A percentile compares a stretch with the other conserved stretches of the same genome.
Conservation (phyloP, 2,888 invertebrate genomes). For the Brenthis hecate region DNA sequence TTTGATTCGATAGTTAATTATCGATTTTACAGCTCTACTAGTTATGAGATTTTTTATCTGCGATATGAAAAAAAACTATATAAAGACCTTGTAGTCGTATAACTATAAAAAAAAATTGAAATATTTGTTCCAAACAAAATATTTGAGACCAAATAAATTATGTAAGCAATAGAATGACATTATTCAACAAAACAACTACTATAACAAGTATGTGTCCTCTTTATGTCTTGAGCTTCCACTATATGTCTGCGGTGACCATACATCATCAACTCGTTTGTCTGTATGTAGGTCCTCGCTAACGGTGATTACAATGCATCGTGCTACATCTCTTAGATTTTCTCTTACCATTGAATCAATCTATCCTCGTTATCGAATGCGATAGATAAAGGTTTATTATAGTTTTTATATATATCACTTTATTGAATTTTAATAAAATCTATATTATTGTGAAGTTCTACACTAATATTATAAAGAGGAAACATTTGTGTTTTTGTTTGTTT, state of each 20-base stretch:
- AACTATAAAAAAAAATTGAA: too few relatives aligned
- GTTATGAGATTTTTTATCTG: too few relatives aligned
- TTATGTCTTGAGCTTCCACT: slow-evolving; percentile 48
- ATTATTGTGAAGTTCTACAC: too few relatives aligned
- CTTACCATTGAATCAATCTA: slow-evolving; percentile 5
- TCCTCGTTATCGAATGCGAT: not conserved
- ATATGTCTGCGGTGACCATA: slow-evolving; percentile 52
- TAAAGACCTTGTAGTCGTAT: too few relatives aligned
- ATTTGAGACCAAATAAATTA: slow-evolving; percentile 9
- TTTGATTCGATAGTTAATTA: too few relatives aligned
- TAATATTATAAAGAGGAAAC: too few relatives aligned
- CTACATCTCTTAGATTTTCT: slow-evolving; percentile 53
- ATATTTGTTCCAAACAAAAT: too few relatives aligned
- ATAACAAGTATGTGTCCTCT: slow-evolving; percentile 43
- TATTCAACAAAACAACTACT: slow-evolving; percentile 1
- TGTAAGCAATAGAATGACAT: slow-evolving; percentile 19
- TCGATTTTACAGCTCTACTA: too few relatives aligned
- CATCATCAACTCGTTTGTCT: slow-evolving; percentile 71
- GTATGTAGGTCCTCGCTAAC: slow-evolving; percentile 72
- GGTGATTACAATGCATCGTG: slow-evolving; percentile 72
- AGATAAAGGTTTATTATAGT: not conserved
- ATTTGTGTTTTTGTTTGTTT: too few relatives aligned
- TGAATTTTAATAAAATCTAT: too few relatives aligned
- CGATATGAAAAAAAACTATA: too few relatives aligned
- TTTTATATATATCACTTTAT: not conserved